These are phyloP conservation scores for Meandrusa payeni DNA, from an alignment of 2,888 invertebrate species.

Conservation along the genomic window DNA sequence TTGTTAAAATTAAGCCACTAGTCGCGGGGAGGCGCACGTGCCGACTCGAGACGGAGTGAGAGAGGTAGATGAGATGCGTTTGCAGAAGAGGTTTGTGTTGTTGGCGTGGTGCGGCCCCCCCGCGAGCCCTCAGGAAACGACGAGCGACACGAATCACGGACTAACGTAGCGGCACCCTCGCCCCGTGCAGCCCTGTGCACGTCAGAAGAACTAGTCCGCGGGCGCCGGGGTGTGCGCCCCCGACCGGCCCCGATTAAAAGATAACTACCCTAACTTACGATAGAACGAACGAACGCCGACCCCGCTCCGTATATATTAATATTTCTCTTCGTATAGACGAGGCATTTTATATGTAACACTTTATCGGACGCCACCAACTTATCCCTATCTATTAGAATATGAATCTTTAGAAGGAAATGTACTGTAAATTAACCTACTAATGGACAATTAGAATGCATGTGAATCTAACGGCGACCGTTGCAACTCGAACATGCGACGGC, in stretches of 20 bases:
- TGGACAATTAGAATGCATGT: conserved; percentile 42
- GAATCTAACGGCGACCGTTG: conserved; percentile 13
- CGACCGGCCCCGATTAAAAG: conserved; percentile 20
- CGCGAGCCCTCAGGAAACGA: conserved; percentile 39
- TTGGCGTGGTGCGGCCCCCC: conserved; percentile 27
- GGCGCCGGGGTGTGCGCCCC: conserved; percentile 24
- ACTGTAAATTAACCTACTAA: conserved; percentile 56
- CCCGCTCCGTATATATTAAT: conserved; percentile 54
- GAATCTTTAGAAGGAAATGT: conserved; percentile 59
- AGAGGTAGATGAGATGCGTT: conserved; percentile 19
- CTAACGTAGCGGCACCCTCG: conserved; percentile 30
- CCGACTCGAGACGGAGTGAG: conserved; percentile 20
- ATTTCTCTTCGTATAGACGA: conserved; percentile 65
- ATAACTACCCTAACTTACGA: conserved; percentile 54
- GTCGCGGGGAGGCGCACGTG: conserved; percentile 42
- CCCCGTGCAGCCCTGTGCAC: conserved; percentile 6
- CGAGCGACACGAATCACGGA: conserved; percentile 44
- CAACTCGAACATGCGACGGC: conserved; percentile 20
- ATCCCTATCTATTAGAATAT: conserved; percentile 53
- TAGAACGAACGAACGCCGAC: conserved; percentile 46
- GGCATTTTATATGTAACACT: conserved; percentile 62
- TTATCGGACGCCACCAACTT: conserved; percentile 73
- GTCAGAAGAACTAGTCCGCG: conserved; percentile 19
- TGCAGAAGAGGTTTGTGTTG: conserved; percentile 5
- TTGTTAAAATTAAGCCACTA: conserved; percentile 67